Base-by-base conservation (phyloP, 2,888 invertebrate genomes). In the Tetranychus piercei region DNA sequence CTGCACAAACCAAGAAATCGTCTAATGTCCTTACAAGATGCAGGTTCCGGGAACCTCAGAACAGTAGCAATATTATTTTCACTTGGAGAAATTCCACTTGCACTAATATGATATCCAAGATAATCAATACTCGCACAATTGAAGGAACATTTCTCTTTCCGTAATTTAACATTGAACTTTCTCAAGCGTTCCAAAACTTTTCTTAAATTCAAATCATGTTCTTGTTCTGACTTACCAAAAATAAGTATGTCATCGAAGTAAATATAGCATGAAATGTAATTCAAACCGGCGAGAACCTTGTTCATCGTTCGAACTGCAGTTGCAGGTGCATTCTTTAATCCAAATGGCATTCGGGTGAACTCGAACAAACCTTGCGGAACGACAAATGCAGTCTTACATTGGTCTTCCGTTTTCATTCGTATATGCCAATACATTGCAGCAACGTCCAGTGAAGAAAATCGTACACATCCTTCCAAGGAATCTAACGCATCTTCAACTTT, bases 131-230 rank as follows among this genome's bases (percentile, higher is more conserved):
- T 18, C 11, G 6, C 15, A 0, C 7, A 4, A 4, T 11, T 65
- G 44, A 75, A 74, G 11, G 1, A 4, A 65, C 75, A 75, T 65
- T 75, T 75, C 6, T 11, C 18, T 20, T 34, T 67, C 4, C 69
- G 2, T 0, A 75, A 15, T 9, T 73, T 75, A 1, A 75, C 9
- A n/a, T 67, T 20, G 1, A 20, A 44, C 15, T 20, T 45, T n/a
- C 73, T 7, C 11, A 73, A 23, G 6, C 64, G 20, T 15, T 69
- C 20, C 8, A 76, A 6, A 1, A 66, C 66, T 9, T 7, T 66
- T 1, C 20, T 18, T 7, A 66, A 15, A 20, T 20, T 8, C 1
- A 20, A 6, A 20, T 66, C 15, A 66, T 66, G 66, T 2, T 66
- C 66, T 11, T 66, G 15, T 18, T 66, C 11, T 1, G 66, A 20